Evolutionary conservation across 2,888 invertebrate genomes (phyloP).

Genomic region (Hypercompe scribonia): DNA sequence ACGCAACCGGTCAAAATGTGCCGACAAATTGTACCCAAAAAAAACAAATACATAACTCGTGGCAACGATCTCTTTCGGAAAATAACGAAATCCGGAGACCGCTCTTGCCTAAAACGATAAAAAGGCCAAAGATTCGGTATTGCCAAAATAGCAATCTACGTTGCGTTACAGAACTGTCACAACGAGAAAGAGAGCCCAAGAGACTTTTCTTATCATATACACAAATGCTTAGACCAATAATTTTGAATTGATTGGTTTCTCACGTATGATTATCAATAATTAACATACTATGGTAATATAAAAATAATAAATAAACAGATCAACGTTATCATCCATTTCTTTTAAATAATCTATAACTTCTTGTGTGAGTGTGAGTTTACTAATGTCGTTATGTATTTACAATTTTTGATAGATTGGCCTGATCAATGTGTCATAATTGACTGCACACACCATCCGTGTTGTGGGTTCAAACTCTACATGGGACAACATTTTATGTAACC

Average conservation of each 20-base stretch:
- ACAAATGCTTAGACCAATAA: slow-evolving; percentile 37
- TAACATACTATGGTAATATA: background rate
- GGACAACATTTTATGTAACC: no score
- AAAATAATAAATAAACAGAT: background rate
- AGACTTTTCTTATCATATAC: slow-evolving; percentile 34
- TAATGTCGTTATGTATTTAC: no score
- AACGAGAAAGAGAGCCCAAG: slow-evolving; percentile 14
- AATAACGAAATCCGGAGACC: slow-evolving; percentile 45
- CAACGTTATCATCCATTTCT: background rate
- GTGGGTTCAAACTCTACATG: no score
- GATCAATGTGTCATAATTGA: no score
- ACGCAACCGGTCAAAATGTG: slow-evolving; percentile 12
- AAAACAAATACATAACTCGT: slow-evolving; percentile 52
- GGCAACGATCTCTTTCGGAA: slow-evolving; percentile 39
- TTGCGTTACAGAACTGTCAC: slow-evolving; percentile 11
- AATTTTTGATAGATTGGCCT: no score
- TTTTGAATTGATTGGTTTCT: slow-evolving; percentile 15
- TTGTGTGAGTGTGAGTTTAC: no score
- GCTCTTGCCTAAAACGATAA: slow-evolving; percentile 41
- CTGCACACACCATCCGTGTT: no score
- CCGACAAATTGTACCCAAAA: slow-evolving; percentile 32
- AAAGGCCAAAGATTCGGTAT: slow-evolving; percentile 40
- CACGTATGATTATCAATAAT: background rate
- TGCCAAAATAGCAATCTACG: slow-evolving; percentile 27
- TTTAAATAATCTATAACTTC: no score